A percentile compares a stretch with the other conserved stretches of the same genome.
phyloP scores from a whole-genome alignment of 23 tunicate genomes.

The Botrylloides violaceus region DNA sequence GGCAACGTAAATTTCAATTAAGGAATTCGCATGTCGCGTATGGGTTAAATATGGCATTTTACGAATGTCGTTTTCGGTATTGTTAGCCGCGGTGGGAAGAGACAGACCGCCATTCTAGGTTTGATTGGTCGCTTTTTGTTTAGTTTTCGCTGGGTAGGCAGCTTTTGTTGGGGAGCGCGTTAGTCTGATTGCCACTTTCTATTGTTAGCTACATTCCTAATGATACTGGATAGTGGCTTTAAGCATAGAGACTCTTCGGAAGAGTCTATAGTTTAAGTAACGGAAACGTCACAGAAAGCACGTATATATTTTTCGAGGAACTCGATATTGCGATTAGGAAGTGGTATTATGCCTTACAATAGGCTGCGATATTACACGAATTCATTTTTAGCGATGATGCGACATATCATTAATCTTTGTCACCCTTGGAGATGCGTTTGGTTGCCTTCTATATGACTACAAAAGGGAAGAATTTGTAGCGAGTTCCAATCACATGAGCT shows the following conservation, averaged over 20 bases:
- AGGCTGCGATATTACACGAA: too few species aligned
- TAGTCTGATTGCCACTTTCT: not conserved
- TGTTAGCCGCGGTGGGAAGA: not conserved
- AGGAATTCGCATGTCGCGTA: not conserved
- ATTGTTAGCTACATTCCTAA: not conserved
- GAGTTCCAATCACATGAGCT: too few species aligned
- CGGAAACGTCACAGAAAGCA: too few species aligned
- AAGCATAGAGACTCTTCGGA: too few species aligned
- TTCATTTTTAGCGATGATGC: too few species aligned
- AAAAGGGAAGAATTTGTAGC: too few species aligned
- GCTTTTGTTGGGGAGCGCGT: not conserved
- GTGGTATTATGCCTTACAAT: not conserved
- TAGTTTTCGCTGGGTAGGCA: not conserved
- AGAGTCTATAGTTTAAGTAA: too few species aligned
- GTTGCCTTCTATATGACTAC: too few species aligned
- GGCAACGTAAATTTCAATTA: not conserved
- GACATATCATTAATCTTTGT: too few species aligned
- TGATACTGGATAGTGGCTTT: not conserved
- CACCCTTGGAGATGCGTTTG: too few species aligned
- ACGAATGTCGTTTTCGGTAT: not conserved
- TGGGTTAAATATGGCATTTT: not conserved
- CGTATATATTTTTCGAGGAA: not conserved
- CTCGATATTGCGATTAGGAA: not conserved
- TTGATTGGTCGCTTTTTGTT: not conserved
- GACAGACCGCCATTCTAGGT: not conserved